Evolutionary conservation across 2,888 invertebrate species (phyloP).

Genomic region (Liodrosophila aerea): DNA sequence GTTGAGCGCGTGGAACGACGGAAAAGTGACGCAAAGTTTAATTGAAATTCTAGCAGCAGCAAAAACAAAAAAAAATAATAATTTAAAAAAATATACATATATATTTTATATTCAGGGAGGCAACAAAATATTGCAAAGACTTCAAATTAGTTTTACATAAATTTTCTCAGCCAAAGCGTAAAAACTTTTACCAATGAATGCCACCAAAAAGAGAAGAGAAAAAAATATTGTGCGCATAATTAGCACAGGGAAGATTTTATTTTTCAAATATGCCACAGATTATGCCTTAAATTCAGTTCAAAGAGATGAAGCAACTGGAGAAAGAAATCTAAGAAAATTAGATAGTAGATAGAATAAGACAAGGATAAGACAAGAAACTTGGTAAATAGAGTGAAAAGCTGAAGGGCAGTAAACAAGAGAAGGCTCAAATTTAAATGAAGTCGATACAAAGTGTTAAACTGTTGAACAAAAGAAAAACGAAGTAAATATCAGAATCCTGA

Average conservation of each 20-base stretch:
- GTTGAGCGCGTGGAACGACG: conserved; percentile 46
- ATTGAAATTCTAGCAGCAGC: conserved; percentile 63
- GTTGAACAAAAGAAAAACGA: too few relatives aligned
- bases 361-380: too few relatives aligned
- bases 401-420: too few relatives aligned
- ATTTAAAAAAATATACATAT: neutral
- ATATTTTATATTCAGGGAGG: conserved; percentile 1
- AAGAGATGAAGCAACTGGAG: neutral
- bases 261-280: too few relatives aligned
- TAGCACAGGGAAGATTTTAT: conserved; percentile 20
- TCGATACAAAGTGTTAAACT: too few relatives aligned
- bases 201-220: too few relatives aligned
- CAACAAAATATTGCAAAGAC: conserved; percentile 24
- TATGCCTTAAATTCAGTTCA: too few relatives aligned
- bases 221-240: conserved; percentile 40
- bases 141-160: conserved; percentile 72
- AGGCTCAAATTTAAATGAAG: too few relatives aligned
- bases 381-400: too few relatives aligned
- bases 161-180: conserved; percentile 25
- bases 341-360: too few relatives aligned
- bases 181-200: conserved; percentile 26
- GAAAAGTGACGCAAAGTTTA: conserved; percentile 72
- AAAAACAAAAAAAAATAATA: conserved; percentile 17
- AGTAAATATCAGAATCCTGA: too few relatives aligned
- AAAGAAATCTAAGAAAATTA: neutral